Evolutionary conservation across 30 jellyfish, hydroid and myxozoan genomes (phyloP), one percentile per base, ranked within the genome.

Genomic region (Chironex yamaguchii): DNA sequence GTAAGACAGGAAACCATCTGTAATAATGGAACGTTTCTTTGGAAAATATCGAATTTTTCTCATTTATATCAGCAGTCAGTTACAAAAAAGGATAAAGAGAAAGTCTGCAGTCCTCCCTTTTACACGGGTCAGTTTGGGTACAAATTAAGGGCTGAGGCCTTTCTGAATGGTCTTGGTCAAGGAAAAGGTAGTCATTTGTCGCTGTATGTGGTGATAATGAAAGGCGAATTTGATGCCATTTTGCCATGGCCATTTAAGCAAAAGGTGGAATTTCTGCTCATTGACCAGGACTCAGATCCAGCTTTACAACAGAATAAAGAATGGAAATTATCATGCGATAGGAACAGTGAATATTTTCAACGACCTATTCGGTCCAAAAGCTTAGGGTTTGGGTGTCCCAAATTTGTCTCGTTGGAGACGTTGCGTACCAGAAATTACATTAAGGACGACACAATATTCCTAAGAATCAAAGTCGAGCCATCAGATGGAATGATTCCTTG

Each of bases 201-300:
- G 0, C 69, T 93, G 68, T 93, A 93, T 52, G 98, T 93, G 50
- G 98, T 93, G 2, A 93, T 93, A 51, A 93, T 93, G 98, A 93
- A 93, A 86, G 98, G 98, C 0, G 98, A 93, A 32, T 93, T 85
- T 68, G 98, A 93, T 62, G 98, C 98, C 26, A 93, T 93, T n/a
- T 88, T 93, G 71, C 98, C 98, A 23, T 93, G 98, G 98, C 98
- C 98, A 23, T 93, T 93, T 70, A 90, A 89, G 67, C 98, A 93
- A 52, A 88, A 91, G 25, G 98, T 93, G 26, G 98, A 93, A 52
- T 93, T 93, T 69, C 69, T 93, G 12, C 66, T 93, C 72, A 93
- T 93, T 27, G 98, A 93, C 31, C 98, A 93, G 82, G 98, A 93
- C 71, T 96, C 87, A 33, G 97, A 93, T 2, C 93, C 92, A 1